phyloP scores from a whole-genome alignment of 2,797 vertebrate genomes.

The Lepus oiostolus region DNA sequence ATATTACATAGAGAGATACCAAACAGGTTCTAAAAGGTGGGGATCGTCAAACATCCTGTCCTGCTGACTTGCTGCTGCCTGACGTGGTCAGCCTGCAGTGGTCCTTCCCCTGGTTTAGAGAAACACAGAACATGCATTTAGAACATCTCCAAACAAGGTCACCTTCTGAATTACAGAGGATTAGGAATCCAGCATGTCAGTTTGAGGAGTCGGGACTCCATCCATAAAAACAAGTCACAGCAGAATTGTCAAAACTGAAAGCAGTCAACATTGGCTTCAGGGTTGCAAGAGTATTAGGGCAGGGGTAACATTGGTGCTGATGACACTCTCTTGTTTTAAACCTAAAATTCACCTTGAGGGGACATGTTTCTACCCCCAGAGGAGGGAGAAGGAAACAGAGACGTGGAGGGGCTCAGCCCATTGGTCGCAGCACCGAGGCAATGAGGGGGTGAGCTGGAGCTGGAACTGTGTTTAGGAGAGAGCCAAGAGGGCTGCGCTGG shows the following conservation, averaged over 20 bases:
- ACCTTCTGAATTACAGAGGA: background rate
- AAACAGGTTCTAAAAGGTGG: background rate
- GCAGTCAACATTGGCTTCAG: background rate
- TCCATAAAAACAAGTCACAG: background rate
- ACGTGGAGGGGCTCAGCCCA: fast-evolving
- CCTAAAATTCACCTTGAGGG: background rate
- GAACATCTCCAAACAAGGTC: background rate
- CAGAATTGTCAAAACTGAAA: background rate
- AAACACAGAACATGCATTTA: background rate
- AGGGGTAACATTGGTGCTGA: background rate
- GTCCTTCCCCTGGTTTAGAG: background rate
- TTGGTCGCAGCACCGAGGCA: fast-evolving
- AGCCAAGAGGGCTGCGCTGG: too few species aligned
- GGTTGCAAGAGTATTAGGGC: background rate
- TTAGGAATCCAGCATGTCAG: background rate
- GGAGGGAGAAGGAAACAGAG: background rate
- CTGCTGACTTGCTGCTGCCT: background rate
- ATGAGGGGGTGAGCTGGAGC: fast-evolving
- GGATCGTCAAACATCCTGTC: background rate
- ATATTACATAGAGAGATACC: background rate
- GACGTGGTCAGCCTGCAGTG: fast-evolving
- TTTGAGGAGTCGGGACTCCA: too few species aligned
- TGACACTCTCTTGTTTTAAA: background rate
- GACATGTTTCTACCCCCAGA: background rate
- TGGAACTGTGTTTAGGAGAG: background rate